Percentiles rank a stretch among this genome's conserved stretches.
phyloP scores from a whole-genome alignment of 1,140 invertebrate genomes.

The Sycophaga agraensis region DNA sequence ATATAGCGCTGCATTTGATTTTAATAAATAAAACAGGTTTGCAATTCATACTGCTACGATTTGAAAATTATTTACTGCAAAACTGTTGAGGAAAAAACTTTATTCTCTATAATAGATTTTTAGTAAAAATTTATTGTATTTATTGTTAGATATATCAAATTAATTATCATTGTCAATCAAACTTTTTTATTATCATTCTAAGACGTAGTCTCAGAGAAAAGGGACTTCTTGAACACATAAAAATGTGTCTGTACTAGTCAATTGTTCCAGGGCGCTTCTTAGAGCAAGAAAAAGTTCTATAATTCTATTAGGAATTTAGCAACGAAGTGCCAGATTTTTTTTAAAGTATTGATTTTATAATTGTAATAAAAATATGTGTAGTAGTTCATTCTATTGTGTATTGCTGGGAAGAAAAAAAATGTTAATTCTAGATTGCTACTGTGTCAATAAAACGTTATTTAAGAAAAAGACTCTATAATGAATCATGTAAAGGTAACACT shows the following conservation, averaged over 20 bases:
- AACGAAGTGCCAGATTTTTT: slow-evolving; percentile 12
- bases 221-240: slow-evolving; percentile 26
- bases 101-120: not conserved
- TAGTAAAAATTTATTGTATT: not conserved
- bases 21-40: no score
- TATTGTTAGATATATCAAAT: not conserved
- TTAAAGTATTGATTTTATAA: slow-evolving; percentile 23
- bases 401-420: slow-evolving; percentile 5
- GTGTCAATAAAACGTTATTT: slow-evolving; percentile 15
- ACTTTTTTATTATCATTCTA: slow-evolving; percentile 19
- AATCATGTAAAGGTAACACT: slow-evolving; percentile 16
- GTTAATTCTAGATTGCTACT: not conserved
- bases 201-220: slow-evolving; percentile 23
- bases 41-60: not conserved
- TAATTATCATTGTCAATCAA: slow-evolving; percentile 2
- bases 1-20: slow-evolving; percentile 20
- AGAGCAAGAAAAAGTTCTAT: slow-evolving; percentile 17
- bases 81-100: not conserved
- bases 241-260: slow-evolving; percentile 34
- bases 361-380: slow-evolving; percentile 13
- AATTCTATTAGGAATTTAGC: slow-evolving; percentile 17
- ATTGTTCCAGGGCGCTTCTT: slow-evolving; percentile 27
- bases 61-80: not conserved
- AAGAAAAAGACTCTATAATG: slow-evolving; percentile 21
- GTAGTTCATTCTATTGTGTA: slow-evolving; percentile 7